Evolutionary conservation across 1,140 invertebrate genomes (phyloP).

Genomic region (Bombus cullumanus): DNA sequence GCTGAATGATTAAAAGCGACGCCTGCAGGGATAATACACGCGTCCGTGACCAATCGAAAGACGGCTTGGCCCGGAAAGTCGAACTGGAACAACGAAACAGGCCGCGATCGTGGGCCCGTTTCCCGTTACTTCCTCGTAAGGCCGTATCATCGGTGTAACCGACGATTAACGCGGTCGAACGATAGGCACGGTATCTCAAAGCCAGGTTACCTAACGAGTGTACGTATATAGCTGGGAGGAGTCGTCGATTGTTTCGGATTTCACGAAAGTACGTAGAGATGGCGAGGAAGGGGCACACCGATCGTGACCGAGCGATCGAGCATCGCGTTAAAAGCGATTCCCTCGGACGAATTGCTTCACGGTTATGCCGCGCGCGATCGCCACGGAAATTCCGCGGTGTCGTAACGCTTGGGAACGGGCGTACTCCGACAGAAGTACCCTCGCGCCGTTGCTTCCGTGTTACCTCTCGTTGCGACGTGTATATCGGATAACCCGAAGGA

Average conservation of each 20-base stretch:
- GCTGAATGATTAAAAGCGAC: neutral
- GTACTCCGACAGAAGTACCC: neutral
- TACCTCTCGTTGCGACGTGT: neutral
- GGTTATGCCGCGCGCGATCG: conserved; percentile 37
- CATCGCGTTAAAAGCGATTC: conserved; percentile 55
- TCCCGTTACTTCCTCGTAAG: conserved; percentile 33
- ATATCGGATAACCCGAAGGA: conserved; percentile 12
- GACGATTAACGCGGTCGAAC: conserved; percentile 33
- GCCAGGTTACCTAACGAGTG: conserved; percentile 54
- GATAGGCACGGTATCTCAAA: neutral
- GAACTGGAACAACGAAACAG: neutral
- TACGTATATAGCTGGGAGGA: conserved; percentile 51
- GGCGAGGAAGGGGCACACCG: neutral
- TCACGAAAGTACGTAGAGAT: conserved; percentile 47
- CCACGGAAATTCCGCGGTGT: conserved; percentile 53
- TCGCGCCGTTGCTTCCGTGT: neutral
- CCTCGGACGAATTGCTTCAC: conserved; percentile 53
- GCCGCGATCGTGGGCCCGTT: neutral
- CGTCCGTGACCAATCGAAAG: conserved; percentile 1
- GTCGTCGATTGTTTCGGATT: conserved; percentile 64
- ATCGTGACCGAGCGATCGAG: conserved; percentile 51
- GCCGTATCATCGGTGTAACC: conserved; percentile 28
- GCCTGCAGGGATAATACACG: neutral
- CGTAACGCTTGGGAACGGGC: conserved; percentile 27
- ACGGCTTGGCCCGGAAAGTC: neutral